These are phyloP conservation scores for Pipistrellus pygmaeus DNA, from an alignment of 2,797 vertebrate species.

Conservation along the genomic window DNA sequence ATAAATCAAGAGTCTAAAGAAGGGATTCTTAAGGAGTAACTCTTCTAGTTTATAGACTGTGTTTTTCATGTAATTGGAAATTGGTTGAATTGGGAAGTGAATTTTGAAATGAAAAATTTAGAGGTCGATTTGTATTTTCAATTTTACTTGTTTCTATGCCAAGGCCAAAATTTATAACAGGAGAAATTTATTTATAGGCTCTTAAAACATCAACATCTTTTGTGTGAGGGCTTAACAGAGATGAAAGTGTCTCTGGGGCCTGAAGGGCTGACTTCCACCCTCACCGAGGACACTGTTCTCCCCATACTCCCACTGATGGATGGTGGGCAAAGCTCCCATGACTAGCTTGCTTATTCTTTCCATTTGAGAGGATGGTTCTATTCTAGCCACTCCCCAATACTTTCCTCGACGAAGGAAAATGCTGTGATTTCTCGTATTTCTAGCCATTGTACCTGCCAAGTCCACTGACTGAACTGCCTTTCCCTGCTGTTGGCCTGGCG, in stretches of 20 bases:
- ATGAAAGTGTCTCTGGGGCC: not conserved
- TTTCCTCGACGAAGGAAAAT: not conserved
- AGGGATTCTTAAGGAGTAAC: not conserved
- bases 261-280: not conserved
- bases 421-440: not conserved
- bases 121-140: slow-evolving; percentile 38
- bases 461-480: not conserved
- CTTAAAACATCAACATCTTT: not conserved
- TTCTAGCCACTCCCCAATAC: not conserved
- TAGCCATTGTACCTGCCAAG: not conserved
- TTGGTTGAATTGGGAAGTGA: not conserved
- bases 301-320: not conserved
- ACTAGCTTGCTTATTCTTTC: slow-evolving; percentile 7
- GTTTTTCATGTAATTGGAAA: not conserved
- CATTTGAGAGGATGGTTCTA: not conserved
- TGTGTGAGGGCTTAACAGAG: not conserved
- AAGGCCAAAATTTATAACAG: not conserved
- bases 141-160: slow-evolving; percentile 32
- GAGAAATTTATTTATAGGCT: slow-evolving; percentile 53
- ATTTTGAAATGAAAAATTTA: slow-evolving; percentile 28
- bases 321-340: not conserved
- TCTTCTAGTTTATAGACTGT: not conserved
- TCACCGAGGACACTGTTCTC: not conserved
- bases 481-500: not conserved
- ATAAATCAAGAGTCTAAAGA: not conserved